Conservation (phyloP, 2,888 invertebrate species). For the Achlya flavicornis region DNA sequence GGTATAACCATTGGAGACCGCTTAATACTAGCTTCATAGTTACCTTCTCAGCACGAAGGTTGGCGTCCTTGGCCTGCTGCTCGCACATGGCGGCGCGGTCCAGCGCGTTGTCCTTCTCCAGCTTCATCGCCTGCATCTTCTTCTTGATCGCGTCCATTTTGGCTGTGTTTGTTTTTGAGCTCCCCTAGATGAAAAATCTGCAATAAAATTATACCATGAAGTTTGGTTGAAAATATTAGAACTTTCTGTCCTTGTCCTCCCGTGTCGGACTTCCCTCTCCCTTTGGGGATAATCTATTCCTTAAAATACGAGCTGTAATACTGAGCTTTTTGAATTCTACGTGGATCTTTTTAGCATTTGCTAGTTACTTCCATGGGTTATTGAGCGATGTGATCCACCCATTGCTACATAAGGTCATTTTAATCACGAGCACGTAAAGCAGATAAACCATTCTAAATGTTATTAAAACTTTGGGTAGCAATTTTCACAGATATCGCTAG, state of each 20-base stretch:
- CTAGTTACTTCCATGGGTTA: no score
- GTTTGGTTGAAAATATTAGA: neutral
- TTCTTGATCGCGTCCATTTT: constrained; percentile 99
- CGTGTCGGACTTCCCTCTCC: neutral
- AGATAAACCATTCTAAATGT: no score
- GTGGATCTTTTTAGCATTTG: no score
- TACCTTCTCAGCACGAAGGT: constrained; percentile 93
- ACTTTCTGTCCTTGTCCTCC: neutral
- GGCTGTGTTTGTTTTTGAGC: constrained; percentile 82
- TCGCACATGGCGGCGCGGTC: constrained; percentile 99
- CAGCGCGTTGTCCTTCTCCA: constrained; percentile 99
- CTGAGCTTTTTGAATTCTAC: no score
- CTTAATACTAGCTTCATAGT: neutral
- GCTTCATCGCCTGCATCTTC: constrained; percentile 99
- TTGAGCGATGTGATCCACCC: no score
- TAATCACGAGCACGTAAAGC: no score
- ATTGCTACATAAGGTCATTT: no score
- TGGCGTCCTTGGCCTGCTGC: constrained; percentile 97
- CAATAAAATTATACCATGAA: constrained; percentile 21
- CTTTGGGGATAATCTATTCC: no score
- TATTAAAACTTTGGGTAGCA: neutral
- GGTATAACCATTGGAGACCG: no score
- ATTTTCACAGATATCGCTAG: neutral
- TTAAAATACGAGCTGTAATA: no score
- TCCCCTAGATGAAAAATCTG: constrained; percentile 72